phyloP scores from a whole-genome alignment of 2,888 invertebrate species.

The Ophion obscuratus region DNA sequence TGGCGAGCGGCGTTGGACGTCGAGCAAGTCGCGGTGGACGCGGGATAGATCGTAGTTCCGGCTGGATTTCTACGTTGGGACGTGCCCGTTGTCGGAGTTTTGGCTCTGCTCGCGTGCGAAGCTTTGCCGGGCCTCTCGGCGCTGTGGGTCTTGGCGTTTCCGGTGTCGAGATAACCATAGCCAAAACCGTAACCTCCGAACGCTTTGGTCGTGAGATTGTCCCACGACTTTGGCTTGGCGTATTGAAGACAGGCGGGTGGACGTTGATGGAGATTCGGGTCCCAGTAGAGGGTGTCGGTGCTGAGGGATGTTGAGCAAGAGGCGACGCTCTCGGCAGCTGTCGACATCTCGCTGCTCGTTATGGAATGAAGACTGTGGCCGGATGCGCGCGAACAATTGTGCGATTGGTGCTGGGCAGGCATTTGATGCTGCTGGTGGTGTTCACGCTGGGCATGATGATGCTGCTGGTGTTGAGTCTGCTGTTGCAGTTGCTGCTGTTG shows the following conservation, averaged over 20 bases:
- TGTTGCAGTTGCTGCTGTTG: slow-evolving; percentile 82
- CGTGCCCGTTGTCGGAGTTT: slow-evolving; percentile 84
- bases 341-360: slow-evolving; percentile 90
- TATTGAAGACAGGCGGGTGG: slow-evolving; percentile 83
- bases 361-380: slow-evolving; percentile 91
- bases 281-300: slow-evolving; percentile 95
- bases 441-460: slow-evolving; percentile 73
- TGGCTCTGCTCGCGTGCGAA: slow-evolving; percentile 86
- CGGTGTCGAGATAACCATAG: slow-evolving; percentile 92
- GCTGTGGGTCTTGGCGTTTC: slow-evolving; percentile 83
- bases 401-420: slow-evolving; percentile 72
- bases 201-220: slow-evolving; percentile 93
- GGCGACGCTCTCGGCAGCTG: slow-evolving; percentile 88
- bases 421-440: slow-evolving; percentile 69
- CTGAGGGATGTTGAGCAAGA: slow-evolving; percentile 94
- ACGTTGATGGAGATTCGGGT: slow-evolving; percentile 85
- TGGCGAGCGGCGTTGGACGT: slow-evolving; percentile 80
- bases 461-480: slow-evolving; percentile 72
- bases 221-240: slow-evolving; percentile 95
- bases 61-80: slow-evolving; percentile 83
- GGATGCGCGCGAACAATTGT: slow-evolving; percentile 80
- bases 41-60: slow-evolving; percentile 64
- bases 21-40: slow-evolving; percentile 82
- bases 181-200: slow-evolving; percentile 95
- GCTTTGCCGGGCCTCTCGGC: slow-evolving; percentile 82